Evolutionary conservation across 2,888 invertebrate species (phyloP).

Genomic region (Zaprionus lineosus): DNA sequence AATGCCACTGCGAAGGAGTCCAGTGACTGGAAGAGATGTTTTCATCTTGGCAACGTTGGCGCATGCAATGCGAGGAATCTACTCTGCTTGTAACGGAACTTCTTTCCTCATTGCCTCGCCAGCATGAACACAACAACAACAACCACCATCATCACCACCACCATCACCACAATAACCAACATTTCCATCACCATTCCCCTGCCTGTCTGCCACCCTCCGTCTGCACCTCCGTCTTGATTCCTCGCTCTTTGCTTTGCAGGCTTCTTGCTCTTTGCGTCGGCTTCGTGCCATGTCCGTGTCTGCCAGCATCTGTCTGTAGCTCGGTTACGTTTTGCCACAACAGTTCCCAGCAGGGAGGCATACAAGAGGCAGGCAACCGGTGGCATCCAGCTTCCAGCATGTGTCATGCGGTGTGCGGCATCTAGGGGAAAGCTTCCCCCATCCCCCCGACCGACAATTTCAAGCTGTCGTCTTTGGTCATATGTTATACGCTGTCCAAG

Average conservation of each 20-base stretch:
- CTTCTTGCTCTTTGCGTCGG: neutral
- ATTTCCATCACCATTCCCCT: no score
- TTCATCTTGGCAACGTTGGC: slow-evolving; percentile 26
- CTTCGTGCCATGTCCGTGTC: slow-evolving; percentile 20
- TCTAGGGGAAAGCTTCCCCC: neutral
- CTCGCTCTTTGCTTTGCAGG: neutral
- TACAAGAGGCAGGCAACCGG: slow-evolving; percentile 12
- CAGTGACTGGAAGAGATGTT: slow-evolving; percentile 18
- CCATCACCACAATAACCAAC: no score
- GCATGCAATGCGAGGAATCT: slow-evolving; percentile 57
- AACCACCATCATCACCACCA: no score
- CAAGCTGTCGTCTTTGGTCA: slow-evolving; percentile 38
- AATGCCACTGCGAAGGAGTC: no score
- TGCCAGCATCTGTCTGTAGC: slow-evolving; percentile 31
- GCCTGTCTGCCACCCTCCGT: neutral
- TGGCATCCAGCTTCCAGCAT: no score
- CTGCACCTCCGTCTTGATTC: neutral
- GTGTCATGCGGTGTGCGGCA: no score
- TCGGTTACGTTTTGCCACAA: slow-evolving; percentile 25
- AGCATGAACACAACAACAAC: no score
- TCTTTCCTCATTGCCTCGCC: slow-evolving; percentile 51
- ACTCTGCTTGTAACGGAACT: slow-evolving; percentile 65
- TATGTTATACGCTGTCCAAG: no score
- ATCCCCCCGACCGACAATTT: slow-evolving; percentile 16
- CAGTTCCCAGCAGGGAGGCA: slow-evolving; percentile 32